phyloP scores from a whole-genome alignment of 2,797 vertebrate genomes.

The Anguilla anguilla region DNA sequence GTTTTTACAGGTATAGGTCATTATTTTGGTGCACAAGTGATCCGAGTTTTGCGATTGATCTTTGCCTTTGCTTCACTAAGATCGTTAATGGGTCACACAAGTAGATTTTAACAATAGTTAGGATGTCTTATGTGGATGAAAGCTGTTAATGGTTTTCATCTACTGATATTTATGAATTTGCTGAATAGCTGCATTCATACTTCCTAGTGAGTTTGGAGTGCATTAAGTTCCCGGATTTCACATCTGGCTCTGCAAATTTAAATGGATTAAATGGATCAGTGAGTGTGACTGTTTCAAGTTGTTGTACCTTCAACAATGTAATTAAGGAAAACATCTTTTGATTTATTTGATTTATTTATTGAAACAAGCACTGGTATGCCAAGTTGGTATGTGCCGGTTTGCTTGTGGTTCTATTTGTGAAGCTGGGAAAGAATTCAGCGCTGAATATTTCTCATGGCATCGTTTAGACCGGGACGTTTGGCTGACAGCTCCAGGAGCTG shows the following conservation, averaged over 20 bases:
- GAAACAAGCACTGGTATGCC: background rate
- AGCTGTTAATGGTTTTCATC: background rate
- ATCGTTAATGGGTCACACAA: background rate
- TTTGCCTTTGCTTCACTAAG: background rate
- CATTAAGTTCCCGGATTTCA: background rate
- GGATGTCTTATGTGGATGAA: background rate
- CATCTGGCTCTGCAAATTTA: background rate
- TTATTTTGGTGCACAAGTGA: background rate
- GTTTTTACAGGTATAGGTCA: background rate
- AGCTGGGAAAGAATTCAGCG: background rate
- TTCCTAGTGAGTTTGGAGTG: background rate
- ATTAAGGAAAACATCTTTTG: slow-evolving; percentile 13
- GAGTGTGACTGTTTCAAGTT: background rate
- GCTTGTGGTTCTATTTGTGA: background rate
- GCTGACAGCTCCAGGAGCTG: background rate
- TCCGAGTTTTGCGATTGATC: background rate
- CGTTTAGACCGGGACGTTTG: background rate
- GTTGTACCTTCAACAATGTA: background rate
- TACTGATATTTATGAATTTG: background rate
- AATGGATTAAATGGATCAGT: background rate
- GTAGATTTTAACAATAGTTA: background rate
- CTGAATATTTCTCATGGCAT: background rate
- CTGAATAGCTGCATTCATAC: background rate
- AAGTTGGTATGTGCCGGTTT: background rate
- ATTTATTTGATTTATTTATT: slow-evolving; percentile 5